Evolutionary conservation across 2,888 invertebrate species (phyloP), one percentile per base, ranked within the genome.

Genomic region (Troilus luridus): DNA sequence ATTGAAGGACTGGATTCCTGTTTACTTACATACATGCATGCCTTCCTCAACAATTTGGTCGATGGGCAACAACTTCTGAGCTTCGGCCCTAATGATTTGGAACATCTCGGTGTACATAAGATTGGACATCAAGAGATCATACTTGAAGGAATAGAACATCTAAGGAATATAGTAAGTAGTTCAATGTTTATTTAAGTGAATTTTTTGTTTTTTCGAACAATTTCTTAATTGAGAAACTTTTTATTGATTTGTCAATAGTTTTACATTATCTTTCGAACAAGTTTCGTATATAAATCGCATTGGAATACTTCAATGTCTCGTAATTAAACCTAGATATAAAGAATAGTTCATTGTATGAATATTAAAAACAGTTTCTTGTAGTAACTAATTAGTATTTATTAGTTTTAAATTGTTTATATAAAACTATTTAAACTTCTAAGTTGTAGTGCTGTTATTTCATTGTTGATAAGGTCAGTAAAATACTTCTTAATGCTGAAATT

Each of bases 61-160:
- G 96, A 96, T 93, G 99, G 98, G 12, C 95, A 96, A 93, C 96
- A 97, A 93, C 95, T 99, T 94, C 95, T 98, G 93, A 97, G 97
- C 94, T 95, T 99, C 93, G 96, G 98, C 92, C 97, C 98, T 89
- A 97, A 98, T 94, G 98, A 98, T 94, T 95, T 99, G 92, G 97
- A 98, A 94, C 96, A 97, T 94, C 95, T 99, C 91, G 98, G 98
- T 54, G 96, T 99, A 93, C 95, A 95, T 92, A 96, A 97, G 94
- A 96, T 99, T 92, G 99, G 99, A 17, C 98, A 99, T 94, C 98
- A 99, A 94, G 98, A 98, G 94, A 96, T 98, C 91, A 96, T 99
- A 92, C 95, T 99, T 88, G 98, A 98, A 94, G 98, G 98, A 89
- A 97, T 99, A 21, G 98, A 98, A 93, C 97, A 98, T 93, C 95